Percentiles rank a stretch among this genome's conserved stretches.
These are phyloP conservation scores for Ochlodes sylvanus DNA, from an alignment of 2,888 invertebrate species.

Conservation along the genomic window DNA sequence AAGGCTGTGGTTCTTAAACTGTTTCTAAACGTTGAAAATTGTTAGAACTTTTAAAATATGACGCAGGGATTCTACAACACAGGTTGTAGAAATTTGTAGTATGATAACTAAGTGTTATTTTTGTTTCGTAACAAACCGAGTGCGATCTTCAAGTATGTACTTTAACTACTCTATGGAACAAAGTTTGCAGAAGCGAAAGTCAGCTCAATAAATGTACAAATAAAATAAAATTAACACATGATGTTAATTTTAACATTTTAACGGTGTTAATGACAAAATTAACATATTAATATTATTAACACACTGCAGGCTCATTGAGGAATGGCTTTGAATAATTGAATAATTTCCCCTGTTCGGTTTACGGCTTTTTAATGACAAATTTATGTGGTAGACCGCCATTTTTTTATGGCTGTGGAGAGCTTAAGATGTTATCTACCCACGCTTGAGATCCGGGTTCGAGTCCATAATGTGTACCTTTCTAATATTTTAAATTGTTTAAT, in stretches of 20 bases:
- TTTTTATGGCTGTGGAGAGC: background rate
- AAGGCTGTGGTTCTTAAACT: too few species aligned
- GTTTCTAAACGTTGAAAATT: too few species aligned
- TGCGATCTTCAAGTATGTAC: too few species aligned
- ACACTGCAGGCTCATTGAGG: conserved; percentile 11
- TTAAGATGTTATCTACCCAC: background rate
- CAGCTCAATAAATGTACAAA: background rate
- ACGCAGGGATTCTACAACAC: too few species aligned
- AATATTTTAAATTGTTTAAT: background rate
- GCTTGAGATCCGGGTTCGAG: background rate
- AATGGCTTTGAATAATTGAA: background rate
- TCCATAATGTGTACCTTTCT: background rate
- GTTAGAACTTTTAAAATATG: too few species aligned
- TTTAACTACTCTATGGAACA: too few species aligned
- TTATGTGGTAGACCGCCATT: background rate
- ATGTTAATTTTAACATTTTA: conserved; percentile 22
- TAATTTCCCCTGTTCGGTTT: background rate
- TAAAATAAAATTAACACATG: background rate
- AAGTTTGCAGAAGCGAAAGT: background rate
- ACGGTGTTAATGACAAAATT: conserved; percentile 28
- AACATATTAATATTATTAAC: conserved; percentile 40
- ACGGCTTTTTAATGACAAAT: background rate
- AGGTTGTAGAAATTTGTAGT: too few species aligned
- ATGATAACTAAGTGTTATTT: too few species aligned
- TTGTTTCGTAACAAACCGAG: too few species aligned